Evolutionary conservation across 2,888 invertebrate species (phyloP).

Genomic region (Subacronicta megacephala): DNA sequence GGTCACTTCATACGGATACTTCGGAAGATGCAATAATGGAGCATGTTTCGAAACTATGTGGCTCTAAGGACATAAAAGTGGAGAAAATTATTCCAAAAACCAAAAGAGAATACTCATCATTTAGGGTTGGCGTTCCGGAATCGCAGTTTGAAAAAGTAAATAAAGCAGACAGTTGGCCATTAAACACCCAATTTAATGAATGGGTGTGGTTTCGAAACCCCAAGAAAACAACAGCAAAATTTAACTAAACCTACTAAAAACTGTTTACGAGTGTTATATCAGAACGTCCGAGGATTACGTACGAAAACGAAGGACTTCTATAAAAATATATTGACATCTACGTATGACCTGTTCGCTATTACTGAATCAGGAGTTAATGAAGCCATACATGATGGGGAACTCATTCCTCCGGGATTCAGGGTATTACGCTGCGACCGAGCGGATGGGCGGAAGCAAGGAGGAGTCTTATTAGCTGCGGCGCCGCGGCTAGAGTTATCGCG

Average conservation of each 20-base stretch:
- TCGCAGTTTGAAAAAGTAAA: constrained; percentile 21
- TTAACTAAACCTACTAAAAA: constrained; percentile 1
- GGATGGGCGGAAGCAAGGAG: too few relatives aligned
- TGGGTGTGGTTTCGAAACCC: constrained; percentile 29
- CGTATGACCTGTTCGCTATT: too few relatives aligned
- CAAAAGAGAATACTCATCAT: constrained; percentile 39
- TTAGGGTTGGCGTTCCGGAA: constrained; percentile 43
- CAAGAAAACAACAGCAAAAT: not conserved
- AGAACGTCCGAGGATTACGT: too few relatives aligned
- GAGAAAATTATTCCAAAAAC: constrained; percentile 36
- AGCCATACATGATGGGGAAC: too few relatives aligned
- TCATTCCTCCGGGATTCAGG: too few relatives aligned
- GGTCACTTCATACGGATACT: constrained; percentile 35
- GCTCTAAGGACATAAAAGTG: constrained; percentile 10
- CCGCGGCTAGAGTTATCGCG: not conserved
- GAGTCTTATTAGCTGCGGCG: not conserved
- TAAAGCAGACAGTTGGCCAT: constrained; percentile 26
- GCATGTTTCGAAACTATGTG: constrained; percentile 25
- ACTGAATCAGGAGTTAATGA: too few relatives aligned
- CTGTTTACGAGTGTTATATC: not conserved
- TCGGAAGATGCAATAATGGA: constrained; percentile 9
- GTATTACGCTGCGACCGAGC: not conserved
- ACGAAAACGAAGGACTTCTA: too few relatives aligned
- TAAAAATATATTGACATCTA: too few relatives aligned
- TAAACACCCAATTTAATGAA: constrained; percentile 37